Evolutionary conservation across 2,113 vertebrate genomes (phyloP), one percentile per base, ranked within the genome.

Genomic region (Ctenomys sociabilis): DNA sequence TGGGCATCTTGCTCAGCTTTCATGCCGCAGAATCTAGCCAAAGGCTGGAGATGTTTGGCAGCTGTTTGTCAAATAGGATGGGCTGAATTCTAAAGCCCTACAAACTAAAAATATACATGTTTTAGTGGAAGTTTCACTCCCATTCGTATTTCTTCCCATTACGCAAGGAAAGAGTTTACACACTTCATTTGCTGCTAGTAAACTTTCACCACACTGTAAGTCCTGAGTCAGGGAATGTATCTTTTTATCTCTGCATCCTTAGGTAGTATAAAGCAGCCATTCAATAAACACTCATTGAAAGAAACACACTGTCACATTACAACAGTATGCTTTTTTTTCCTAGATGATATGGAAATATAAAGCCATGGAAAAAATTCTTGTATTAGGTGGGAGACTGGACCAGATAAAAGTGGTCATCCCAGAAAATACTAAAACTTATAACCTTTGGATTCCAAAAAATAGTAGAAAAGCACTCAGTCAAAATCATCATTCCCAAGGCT

Each of bases 101-200:
- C 52, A 93, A 90, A 92, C 61, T 75, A 90, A 96, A 66, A 80
- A 72, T 12, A 37, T 63, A 8, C n/a, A 16, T 93, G 94, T 95
- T 95, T 93, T 49, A 80, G 22, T 94, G 19, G 49, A 88, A 57
- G 37, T 91, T 96, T 87, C 95, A 91, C 28, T 93, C 8, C 52
- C 32, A 52, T 37, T 84, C 45, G 91, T 70, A 64, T 92, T 92
- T 91, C 45, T 96, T 94, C 64, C 59, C 40, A 82, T 75, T 87
- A 52, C 30, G 57, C 6, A 85, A 26, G 3, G 11, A 78, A 90
- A 82, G 13, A 82, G 28, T 88, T 93, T 28, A 92, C 40, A 95
- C 26, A 78, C 85, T 89, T 87, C 45, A 64, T 87, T 93, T 93
- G 93, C 70, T 91, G 37, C 85, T 92, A 45, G n/a, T 75, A 88